These are phyloP conservation scores for Paratrypauchen microcephalus DNA, from an alignment of 2,797 vertebrate species.

Conservation along the genomic window DNA sequence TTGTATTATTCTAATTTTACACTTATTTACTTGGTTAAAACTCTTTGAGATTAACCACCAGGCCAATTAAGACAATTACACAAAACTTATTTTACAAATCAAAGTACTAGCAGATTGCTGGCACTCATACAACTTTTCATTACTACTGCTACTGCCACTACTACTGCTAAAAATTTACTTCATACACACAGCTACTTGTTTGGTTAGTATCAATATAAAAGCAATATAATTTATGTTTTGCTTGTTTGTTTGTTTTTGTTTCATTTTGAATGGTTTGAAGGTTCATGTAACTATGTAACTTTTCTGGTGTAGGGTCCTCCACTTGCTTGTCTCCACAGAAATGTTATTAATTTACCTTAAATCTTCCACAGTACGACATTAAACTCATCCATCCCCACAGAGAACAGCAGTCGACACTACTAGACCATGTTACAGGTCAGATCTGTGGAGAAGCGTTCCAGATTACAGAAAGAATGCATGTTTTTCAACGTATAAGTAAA, in stretches of 20 bases:
- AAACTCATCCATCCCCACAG: too few relatives aligned
- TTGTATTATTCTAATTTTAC: not conserved
- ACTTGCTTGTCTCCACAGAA: too few relatives aligned
- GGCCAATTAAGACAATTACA: not conserved
- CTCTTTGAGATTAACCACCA: not conserved
- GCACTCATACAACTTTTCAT: not conserved
- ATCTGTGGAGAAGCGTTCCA: too few relatives aligned
- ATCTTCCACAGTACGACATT: too few relatives aligned
- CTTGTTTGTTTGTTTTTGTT: not conserved
- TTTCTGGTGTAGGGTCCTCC: too few relatives aligned
- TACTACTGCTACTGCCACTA: not conserved
- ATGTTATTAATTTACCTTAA: too few relatives aligned
- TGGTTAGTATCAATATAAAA: not conserved
- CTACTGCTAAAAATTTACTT: not conserved
- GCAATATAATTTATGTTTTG: not conserved
- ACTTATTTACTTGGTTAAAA: not conserved
- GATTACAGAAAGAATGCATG: too few relatives aligned
- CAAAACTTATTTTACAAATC: not conserved
- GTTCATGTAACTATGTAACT: too few relatives aligned
- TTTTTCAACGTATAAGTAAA: too few relatives aligned
- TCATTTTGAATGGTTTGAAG: not conserved
- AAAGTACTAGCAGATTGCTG: not conserved
- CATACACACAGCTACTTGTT: not conserved
- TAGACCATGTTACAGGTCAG: too few relatives aligned
- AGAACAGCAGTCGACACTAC: too few relatives aligned